A percentile compares a stretch with the other conserved stretches of the same genome.
These are phyloP conservation scores for Tolmerus cingulatus DNA, from an alignment of 2,888 invertebrate genomes.

Conservation along the genomic window DNA sequence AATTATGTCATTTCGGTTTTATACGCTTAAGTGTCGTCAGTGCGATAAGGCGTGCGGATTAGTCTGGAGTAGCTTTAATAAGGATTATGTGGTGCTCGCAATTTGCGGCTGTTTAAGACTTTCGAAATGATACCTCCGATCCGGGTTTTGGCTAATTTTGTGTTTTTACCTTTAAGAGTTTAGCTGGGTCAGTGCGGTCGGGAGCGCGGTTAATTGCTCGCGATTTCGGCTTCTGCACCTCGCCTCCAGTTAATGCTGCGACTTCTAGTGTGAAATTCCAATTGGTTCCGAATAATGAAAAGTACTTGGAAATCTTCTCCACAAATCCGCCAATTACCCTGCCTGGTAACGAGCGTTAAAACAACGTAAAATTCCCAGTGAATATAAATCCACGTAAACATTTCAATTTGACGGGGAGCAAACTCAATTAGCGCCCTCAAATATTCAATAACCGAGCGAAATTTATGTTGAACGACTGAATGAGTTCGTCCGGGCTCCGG, in stretches of 20 bases:
- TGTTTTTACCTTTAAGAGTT: not conserved
- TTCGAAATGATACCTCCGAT: not conserved
- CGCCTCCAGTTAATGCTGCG: not conserved
- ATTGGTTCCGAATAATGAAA: not conserved
- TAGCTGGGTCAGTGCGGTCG: not conserved
- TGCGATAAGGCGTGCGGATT: slow-evolving; percentile 10
- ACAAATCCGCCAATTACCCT: not conserved
- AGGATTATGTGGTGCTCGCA: not conserved
- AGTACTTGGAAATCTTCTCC: not conserved
- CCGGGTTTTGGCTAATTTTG: not conserved
- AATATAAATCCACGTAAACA: slow-evolving; percentile 25
- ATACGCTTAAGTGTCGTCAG: not conserved
- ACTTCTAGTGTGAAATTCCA: not conserved
- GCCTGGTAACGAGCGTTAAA: not conserved
- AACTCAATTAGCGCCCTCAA: slow-evolving; percentile 48
- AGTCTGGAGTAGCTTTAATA: not conserved
- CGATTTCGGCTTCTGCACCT: not conserved
- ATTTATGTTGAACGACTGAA: slow-evolving; percentile 39
- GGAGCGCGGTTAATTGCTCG: not conserved
- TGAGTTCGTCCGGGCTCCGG: not conserved
- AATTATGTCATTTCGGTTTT: slow-evolving; percentile 32
- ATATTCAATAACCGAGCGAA: slow-evolving; percentile 47
- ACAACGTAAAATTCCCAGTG: not conserved
- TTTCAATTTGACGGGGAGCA: slow-evolving; percentile 22
- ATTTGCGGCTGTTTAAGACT: not conserved